Evolutionary conservation across 2,888 invertebrate genomes (phyloP).

Genomic region (Luperina testacea): DNA sequence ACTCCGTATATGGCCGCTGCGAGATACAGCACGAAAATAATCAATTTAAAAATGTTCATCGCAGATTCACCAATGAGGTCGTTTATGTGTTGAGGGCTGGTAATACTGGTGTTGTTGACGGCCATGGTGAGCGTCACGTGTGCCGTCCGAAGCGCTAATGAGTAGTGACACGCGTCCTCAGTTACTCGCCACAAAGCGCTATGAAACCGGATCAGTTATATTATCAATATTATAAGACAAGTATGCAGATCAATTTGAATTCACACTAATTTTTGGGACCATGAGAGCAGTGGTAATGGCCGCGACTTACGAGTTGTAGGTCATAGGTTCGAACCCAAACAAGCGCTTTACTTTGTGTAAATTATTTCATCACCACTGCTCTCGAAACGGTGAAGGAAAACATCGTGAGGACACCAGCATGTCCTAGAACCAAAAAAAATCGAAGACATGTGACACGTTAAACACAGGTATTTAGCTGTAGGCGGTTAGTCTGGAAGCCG

Average conservation of each 20-base stretch:
- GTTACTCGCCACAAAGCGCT: neutral
- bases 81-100: neutral
- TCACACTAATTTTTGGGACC: neutral
- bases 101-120: neutral
- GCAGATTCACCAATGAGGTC: neutral
- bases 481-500: no score
- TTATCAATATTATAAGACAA: neutral
- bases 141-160: neutral
- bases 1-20: neutral
- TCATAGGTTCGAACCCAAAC: no score
- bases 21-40: neutral
- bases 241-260: constrained; percentile 1
- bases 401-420: no score
- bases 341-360: no score
- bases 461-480: no score
- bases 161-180: neutral
- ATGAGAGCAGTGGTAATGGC: no score
- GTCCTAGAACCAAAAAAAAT: no score
- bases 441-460: no score
- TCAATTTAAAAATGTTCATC: neutral
- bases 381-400: no score
- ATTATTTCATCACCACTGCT: no score
- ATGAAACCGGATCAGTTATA: neutral
- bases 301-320: no score
- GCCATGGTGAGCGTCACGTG: neutral